These are phyloP conservation scores for Seira ritae DNA, from an alignment of 2,888 invertebrate species.

Conservation along the genomic window DNA sequence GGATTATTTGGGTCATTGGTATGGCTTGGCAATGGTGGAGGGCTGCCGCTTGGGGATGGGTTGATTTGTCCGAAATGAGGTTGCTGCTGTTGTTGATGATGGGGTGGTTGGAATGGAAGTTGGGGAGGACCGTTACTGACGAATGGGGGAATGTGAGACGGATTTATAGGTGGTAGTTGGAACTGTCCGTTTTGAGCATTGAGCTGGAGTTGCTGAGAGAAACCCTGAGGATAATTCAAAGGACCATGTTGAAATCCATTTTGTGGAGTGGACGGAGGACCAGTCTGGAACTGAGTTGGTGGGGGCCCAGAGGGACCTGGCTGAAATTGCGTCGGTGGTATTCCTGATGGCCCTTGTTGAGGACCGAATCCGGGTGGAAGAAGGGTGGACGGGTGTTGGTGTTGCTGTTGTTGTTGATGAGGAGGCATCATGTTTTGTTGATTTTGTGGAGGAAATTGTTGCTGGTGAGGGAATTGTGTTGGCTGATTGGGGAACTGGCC, in stretches of 20 bases:
- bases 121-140: neutral
- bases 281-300: neutral
- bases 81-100: slow-evolving; percentile 17
- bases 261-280: neutral
- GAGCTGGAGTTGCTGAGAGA: slow-evolving; percentile 16
- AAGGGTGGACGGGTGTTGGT: neutral
- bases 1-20: slow-evolving; percentile 49
- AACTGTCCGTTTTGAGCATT: neutral
- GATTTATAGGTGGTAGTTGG: slow-evolving; percentile 5
- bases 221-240: neutral
- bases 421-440: neutral
- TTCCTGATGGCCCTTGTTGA: slow-evolving; percentile 8
- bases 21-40: neutral
- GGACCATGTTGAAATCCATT: slow-evolving; percentile 29
- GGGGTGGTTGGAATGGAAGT: neutral
- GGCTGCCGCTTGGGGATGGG: slow-evolving; percentile 21
- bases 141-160: slow-evolving; percentile 37
- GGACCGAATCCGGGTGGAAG: neutral
- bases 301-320: neutral
- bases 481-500: slow-evolving; percentile 28
- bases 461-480: slow-evolving; percentile 34
- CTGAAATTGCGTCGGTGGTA: neutral
- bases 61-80: slow-evolving; percentile 45
- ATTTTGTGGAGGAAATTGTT: slow-evolving; percentile 10
- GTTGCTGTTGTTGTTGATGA: slow-evolving; percentile 16